Evolutionary conservation across 2,888 invertebrate genomes (phyloP).

Genomic region (Tuberolachnus salignus): DNA sequence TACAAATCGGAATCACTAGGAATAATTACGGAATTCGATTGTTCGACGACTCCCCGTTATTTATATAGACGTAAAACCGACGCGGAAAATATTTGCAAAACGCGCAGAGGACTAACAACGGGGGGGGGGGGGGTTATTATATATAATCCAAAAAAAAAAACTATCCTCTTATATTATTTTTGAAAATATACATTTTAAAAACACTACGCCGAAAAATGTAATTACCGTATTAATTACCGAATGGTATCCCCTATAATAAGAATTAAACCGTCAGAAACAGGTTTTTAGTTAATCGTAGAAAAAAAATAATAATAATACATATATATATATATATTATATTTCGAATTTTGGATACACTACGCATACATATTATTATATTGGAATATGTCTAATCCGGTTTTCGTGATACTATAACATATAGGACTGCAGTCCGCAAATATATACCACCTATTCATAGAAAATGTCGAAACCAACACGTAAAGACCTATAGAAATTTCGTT

Average conservation of each 20-base stretch:
- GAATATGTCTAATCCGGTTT: background rate
- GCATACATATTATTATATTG: background rate
- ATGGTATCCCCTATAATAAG: background rate
- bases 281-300: background rate
- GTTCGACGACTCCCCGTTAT: no score
- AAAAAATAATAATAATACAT: background rate
- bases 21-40: background rate
- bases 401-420: no score
- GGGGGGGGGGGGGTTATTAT: no score
- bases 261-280: background rate
- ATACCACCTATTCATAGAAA: background rate
- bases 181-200: background rate
- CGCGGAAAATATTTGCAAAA: background rate
- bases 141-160: no score
- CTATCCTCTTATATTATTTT: background rate
- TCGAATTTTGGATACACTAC: background rate
- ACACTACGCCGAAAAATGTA: background rate
- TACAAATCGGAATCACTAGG: background rate
- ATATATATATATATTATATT: background rate
- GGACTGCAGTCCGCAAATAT: background rate
- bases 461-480: background rate
- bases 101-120: no score
- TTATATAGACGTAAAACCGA: no score
- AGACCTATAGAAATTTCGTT: slow-evolving; percentile 4
- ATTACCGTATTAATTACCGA: background rate